phyloP scores from a whole-genome alignment of 2,888 invertebrate genomes.

The Mesopsocus fuscifrons region DNA sequence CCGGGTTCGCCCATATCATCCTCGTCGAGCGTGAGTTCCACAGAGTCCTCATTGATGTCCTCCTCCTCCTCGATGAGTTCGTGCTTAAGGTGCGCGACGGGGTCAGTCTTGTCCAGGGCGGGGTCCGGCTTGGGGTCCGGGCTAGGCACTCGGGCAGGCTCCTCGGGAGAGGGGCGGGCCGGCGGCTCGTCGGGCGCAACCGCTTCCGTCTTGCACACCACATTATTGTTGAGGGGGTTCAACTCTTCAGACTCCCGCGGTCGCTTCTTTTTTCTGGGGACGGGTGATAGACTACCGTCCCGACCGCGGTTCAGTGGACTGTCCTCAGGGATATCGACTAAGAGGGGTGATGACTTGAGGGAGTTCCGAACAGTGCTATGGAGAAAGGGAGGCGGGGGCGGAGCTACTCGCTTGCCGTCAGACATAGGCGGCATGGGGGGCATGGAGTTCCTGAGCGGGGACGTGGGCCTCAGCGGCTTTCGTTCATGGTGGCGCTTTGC shows the following conservation, averaged over 20 bases:
- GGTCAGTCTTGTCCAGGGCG: constrained; percentile 18
- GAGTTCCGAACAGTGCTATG: constrained; percentile 4
- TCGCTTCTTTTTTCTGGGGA: constrained; percentile 5
- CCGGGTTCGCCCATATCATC: constrained; percentile 55
- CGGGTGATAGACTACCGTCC: constrained; percentile 6
- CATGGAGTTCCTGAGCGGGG: constrained; percentile 13
- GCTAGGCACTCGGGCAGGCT: constrained; percentile 7
- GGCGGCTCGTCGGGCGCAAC: constrained; percentile 1
- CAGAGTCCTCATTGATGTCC: constrained; percentile 45
- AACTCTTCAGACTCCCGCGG: constrained; percentile 5
- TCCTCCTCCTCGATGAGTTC: constrained; percentile 27
- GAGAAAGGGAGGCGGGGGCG: constrained; percentile 8
- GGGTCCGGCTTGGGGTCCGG: constrained; percentile 14
- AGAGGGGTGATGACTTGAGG: constrained; percentile 4
- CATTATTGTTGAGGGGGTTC: neutral
- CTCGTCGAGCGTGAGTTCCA: constrained; percentile 54
- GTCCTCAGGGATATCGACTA: constrained; percentile 7
- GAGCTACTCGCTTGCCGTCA: constrained; percentile 10
- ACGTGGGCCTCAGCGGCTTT: constrained; percentile 7
- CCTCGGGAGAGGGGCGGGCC: neutral
- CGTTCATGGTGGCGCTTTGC: constrained; percentile 8
- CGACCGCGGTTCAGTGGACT: constrained; percentile 5
- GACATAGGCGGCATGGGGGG: too few species aligned
- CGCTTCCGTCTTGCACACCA: neutral
- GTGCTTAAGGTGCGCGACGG: constrained; percentile 12